phyloP scores from a whole-genome alignment of 2,888 invertebrate species.

The Athetis lepigone region DNA sequence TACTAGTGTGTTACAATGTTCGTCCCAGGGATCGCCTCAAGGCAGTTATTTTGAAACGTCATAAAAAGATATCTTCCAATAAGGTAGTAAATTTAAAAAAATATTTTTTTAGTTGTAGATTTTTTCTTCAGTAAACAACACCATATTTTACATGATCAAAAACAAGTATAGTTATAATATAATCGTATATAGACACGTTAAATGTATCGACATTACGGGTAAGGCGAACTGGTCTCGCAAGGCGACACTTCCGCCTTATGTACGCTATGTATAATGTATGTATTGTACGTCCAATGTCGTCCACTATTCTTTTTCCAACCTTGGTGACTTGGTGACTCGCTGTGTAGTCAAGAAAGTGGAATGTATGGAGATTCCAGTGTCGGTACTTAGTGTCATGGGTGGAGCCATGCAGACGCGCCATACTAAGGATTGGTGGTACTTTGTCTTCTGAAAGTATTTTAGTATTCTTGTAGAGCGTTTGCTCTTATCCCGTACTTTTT shows the following conservation, averaged over 20 bases:
- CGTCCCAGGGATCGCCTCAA: too few species aligned
- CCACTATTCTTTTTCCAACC: constrained; percentile 84
- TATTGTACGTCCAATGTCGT: constrained; percentile 81
- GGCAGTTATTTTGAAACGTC: too few species aligned
- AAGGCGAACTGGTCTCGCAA: constrained; percentile 82
- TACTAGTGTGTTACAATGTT: too few species aligned
- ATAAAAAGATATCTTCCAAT: too few species aligned
- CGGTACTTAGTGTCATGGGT: constrained; percentile 3
- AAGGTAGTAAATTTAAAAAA: too few species aligned
- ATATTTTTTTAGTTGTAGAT: constrained; percentile 10
- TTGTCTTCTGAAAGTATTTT: too few species aligned
- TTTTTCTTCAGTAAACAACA: constrained; percentile 21
- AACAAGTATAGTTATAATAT: constrained; percentile 59
- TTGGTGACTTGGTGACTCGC: constrained; percentile 69
- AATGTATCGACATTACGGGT: constrained; percentile 75
- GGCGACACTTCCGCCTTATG: constrained; percentile 83
- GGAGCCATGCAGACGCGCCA: not conserved
- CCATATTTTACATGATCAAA: constrained; percentile 61
- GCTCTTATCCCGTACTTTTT: too few species aligned
- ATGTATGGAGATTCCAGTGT: constrained; percentile 37
- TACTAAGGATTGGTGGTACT: too few species aligned
- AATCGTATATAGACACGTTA: constrained; percentile 67
- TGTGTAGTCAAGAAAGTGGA: constrained; percentile 39
- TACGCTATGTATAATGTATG: constrained; percentile 77
- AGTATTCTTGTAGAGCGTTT: too few species aligned